phyloP scores from a whole-genome alignment of 2,797 vertebrate species.

The Enteromius treurensis region DNA sequence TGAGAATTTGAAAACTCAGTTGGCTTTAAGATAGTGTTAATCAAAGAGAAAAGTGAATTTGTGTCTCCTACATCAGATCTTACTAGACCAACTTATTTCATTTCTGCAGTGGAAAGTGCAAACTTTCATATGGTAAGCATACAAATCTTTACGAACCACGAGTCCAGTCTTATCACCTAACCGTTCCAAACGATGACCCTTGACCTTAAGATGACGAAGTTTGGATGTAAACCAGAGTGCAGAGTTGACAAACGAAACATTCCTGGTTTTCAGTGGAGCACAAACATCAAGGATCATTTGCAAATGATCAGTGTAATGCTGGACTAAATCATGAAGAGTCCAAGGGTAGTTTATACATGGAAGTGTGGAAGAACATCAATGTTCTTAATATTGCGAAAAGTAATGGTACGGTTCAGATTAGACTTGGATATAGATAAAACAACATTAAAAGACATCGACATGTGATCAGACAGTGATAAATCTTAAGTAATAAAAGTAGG shows the following conservation, averaged over 20 bases:
- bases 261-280: background rate
- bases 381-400: conserved; percentile 9
- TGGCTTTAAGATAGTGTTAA: background rate
- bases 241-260: too few species aligned
- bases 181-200: too few species aligned
- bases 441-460: background rate
- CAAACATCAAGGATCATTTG: too few species aligned
- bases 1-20: too few species aligned
- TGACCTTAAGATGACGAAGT: background rate
- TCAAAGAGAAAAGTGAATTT: background rate
- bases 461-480: conserved; percentile 4
- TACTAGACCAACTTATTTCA: background rate
- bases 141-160: too few species aligned
- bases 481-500: background rate
- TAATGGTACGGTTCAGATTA: background rate
- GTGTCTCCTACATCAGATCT: background rate
- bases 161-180: too few species aligned
- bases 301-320: background rate
- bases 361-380: background rate
- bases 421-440: background rate
- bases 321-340: background rate
- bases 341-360: background rate
- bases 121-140: background rate
- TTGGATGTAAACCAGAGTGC: background rate
- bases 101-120: background rate